A percentile compares a stretch with the other conserved stretches of the same genome.
These are phyloP conservation scores for Luidia sarsii DNA, from an alignment of 53 echinoderm and acorn worm species.

Conservation along the genomic window DNA sequence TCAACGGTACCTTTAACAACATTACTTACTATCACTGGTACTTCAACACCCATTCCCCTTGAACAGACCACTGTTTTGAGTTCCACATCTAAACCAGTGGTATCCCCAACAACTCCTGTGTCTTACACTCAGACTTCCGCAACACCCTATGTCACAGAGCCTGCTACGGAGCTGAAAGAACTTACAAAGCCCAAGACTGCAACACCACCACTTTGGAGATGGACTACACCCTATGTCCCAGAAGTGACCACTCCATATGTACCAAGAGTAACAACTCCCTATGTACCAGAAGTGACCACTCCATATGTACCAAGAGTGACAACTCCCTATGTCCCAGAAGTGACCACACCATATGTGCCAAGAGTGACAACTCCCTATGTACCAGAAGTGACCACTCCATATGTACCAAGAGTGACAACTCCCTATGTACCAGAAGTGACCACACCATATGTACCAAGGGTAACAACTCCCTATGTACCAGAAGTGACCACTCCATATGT, in stretches of 20 bases:
- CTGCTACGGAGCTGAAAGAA: slow-evolving; percentile 2
- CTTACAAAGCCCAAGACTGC: not conserved
- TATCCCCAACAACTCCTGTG: not conserved
- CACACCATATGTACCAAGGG: slow-evolving; percentile 14
- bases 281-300: not conserved
- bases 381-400: not conserved
- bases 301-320: slow-evolving; percentile 17
- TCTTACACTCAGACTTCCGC: not conserved
- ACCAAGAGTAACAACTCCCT: not conserved
- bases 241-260: not conserved
- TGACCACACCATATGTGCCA: slow-evolving; percentile 8
- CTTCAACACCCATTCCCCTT: not conserved
- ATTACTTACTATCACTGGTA: not conserved
- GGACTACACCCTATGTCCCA: slow-evolving; percentile 21
- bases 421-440: slow-evolving; percentile 4
- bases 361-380: slow-evolving; percentile 2
- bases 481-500: not conserved
- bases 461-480: slow-evolving; percentile 1
- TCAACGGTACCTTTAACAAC: not conserved
- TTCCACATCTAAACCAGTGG: not conserved
- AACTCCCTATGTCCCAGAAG: slow-evolving; percentile 6
- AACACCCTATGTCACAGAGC: slow-evolving; percentile 18
- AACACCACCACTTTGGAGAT: not conserved
- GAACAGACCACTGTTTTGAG: slow-evolving; percentile 16
- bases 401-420: not conserved